These are phyloP conservation scores for Adrianichthys oophorus DNA, from an alignment of 2,797 vertebrate genomes.

Conservation along the genomic window DNA sequence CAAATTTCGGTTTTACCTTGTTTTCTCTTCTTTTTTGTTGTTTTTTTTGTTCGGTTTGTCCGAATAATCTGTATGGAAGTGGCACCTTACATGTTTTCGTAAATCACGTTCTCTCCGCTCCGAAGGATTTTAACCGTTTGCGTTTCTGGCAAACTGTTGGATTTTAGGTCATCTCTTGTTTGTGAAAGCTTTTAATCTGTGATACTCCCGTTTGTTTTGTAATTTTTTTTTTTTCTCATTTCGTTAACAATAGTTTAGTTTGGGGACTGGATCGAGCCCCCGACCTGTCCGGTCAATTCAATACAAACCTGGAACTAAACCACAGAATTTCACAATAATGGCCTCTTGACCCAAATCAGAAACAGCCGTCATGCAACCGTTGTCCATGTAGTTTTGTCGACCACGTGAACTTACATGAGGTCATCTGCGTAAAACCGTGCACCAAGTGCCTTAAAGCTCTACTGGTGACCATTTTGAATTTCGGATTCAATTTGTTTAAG, in stretches of 20 bases:
- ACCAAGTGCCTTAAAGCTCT: too few relatives aligned
- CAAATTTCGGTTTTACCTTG: neutral
- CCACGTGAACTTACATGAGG: neutral
- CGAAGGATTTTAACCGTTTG: constrained; percentile 54
- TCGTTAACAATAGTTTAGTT: too few relatives aligned
- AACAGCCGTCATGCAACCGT: too few relatives aligned
- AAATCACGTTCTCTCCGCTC: constrained; percentile 54
- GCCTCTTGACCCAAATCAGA: constrained; percentile 12
- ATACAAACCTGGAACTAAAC: constrained; percentile 12
- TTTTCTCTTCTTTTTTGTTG: neutral
- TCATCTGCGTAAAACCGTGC: constrained; percentile 4
- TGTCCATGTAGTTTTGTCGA: too few relatives aligned
- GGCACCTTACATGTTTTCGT: constrained; percentile 78
- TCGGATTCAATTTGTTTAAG: too few relatives aligned
- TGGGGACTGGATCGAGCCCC: too few relatives aligned
- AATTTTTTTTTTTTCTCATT: constrained; percentile 13
- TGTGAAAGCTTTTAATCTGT: constrained; percentile 70
- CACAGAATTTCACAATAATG: constrained; percentile 15
- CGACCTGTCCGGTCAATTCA: constrained; percentile 15
- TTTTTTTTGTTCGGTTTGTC: constrained; percentile 72
- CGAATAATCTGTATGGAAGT: constrained; percentile 75
- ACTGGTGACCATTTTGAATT: too few relatives aligned
- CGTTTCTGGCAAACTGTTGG: constrained; percentile 78
- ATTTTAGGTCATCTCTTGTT: constrained; percentile 54
- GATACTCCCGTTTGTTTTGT: constrained; percentile 50